Base-by-base conservation (phyloP, 2,888 invertebrate species). In the Aplocera efformata region DNA sequence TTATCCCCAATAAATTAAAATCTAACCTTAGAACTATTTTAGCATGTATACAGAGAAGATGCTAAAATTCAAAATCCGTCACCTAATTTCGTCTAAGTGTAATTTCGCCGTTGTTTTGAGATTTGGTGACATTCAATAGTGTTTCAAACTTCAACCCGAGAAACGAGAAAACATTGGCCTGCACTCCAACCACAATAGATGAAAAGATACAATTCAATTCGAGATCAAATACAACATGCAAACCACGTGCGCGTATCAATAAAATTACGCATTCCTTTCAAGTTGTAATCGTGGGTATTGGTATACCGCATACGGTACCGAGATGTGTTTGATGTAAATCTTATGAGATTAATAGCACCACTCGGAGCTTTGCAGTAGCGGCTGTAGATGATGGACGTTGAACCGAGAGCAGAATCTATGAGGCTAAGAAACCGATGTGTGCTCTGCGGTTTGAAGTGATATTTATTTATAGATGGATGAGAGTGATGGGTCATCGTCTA, bases 401-500 rank as follows among this genome's bases (percentile, higher is more conserved):
- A 10, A 23, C 44, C 34, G 27, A 13, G 30, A 30, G 13, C 7
- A 1, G 21, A 11, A 6, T 17, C 26, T 24, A 7, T 10, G 7
- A 27, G n/a, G 22, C 6, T 29, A 10, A 20, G 13, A 7, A 35
- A 21, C 30, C 11, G 27, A 30, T 17, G 25, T 21, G 17, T 40
- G 36, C 32, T 34, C 42, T 48, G 45, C 13, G 42, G 33, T 34
- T 47, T 39, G 32, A 46, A 42, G 55, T 56, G 31, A 30, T 51
- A 50, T 66, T 66, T 81, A 82, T 82, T 78, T 76, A 75, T 83
- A 81, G 72, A 3, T 40, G 50, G 43, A 57, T 10, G 36, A 29
- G 27, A 58, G 62, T 62, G 60, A 53, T 63, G 63, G 67, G 65
- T 63, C 56, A 61, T 44, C 60, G 58, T 50, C 58, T 59, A 67